phyloP scores from a whole-genome alignment of 2,113 vertebrate genomes.

The Toxostoma redivivum region DNA sequence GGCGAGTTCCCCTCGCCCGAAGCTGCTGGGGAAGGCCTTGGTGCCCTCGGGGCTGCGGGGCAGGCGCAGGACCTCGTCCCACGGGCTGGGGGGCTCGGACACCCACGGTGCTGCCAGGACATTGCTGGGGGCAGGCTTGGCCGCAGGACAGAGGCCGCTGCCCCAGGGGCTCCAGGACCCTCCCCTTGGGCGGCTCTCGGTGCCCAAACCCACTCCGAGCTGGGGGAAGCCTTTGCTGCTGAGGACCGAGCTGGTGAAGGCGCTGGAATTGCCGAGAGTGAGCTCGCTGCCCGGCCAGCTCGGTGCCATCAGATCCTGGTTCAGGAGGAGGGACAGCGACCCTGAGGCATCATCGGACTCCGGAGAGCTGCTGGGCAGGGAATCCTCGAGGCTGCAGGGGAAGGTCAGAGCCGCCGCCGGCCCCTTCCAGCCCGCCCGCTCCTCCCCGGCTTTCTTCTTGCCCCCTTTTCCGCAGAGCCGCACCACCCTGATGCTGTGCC shows the following conservation, averaged over 20 bases:
- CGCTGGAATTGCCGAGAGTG: background rate
- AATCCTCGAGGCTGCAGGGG: background rate
- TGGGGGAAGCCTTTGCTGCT: background rate
- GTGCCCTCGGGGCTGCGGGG: constrained; percentile 40
- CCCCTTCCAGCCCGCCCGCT: background rate
- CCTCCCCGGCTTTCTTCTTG: constrained; percentile 22
- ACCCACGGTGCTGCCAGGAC: background rate
- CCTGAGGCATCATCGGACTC: background rate
- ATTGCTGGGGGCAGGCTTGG: fast-evolving
- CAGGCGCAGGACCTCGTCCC: background rate
- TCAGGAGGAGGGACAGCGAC: background rate
- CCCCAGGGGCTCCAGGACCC: constrained; percentile 46
- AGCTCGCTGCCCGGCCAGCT: background rate
- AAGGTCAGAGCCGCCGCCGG: fast-evolving
- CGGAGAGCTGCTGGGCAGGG: background rate
- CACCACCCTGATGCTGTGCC: constrained; percentile 45
- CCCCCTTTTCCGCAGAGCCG: constrained; percentile 56
- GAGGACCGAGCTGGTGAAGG: background rate
- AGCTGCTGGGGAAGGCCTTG: constrained; percentile 42
- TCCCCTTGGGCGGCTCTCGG: background rate
- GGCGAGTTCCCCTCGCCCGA: constrained; percentile 39
- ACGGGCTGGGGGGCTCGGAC: background rate
- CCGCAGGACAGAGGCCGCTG: background rate
- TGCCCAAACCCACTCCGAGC: background rate
- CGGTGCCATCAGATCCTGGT: background rate